phyloP scores from a whole-genome alignment of 2,113 vertebrate species.

The Cinclus mexicanus region DNA sequence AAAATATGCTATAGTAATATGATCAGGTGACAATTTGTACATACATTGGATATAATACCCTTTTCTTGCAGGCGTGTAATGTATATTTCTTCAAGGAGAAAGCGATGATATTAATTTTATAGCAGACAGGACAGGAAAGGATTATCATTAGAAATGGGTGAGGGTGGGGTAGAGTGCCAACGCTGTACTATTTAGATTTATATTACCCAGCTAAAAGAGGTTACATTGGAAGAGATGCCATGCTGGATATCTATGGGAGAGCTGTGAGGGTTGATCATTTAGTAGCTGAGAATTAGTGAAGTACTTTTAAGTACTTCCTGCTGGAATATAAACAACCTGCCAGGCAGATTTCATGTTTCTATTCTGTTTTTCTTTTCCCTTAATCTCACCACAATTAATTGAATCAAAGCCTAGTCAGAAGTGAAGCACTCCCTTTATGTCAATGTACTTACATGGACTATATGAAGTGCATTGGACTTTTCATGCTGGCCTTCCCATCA shows the following conservation, averaged over 20 bases:
- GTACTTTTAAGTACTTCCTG: background rate
- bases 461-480: background rate
- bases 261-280: background rate
- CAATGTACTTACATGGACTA: background rate
- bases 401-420: background rate
- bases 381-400: background rate
- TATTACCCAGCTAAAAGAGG: background rate
- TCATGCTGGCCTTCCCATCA: background rate
- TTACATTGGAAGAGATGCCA: background rate
- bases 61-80: background rate
- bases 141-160: background rate
- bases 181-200: background rate
- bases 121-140: background rate
- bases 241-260: background rate
- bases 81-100: background rate
- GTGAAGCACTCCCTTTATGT: background rate
- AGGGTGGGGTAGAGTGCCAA: background rate
- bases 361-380: background rate
- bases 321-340: background rate
- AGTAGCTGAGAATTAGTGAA: background rate
- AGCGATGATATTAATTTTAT: background rate
- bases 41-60: background rate
- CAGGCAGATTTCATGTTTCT: constrained; percentile 20
- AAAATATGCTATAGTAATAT: background rate
- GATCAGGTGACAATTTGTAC: background rate